Evolutionary conservation across 2,888 invertebrate species (phyloP).

Genomic region (Malthinus seriepunctatus): DNA sequence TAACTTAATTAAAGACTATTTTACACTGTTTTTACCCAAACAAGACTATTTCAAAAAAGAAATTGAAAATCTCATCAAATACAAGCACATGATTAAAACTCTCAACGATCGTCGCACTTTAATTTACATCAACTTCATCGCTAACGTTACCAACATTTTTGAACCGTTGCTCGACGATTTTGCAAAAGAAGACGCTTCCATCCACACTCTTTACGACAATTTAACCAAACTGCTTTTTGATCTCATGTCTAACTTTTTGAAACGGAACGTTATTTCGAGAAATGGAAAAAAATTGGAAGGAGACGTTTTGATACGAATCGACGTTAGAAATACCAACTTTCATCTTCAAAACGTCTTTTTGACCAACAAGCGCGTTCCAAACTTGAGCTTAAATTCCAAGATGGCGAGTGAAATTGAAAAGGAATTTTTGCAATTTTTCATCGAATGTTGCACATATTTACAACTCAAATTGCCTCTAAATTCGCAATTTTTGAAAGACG

Average conservation of each 20-base stretch:
- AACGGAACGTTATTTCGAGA: constrained; percentile 10
- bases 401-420: constrained; percentile 6
- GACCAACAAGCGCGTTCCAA: constrained; percentile 7
- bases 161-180: constrained; percentile 15
- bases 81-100: constrained; percentile 8
- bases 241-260: constrained; percentile 21
- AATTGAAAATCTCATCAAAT: constrained; percentile 14
- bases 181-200: constrained; percentile 5
- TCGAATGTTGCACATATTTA: constrained; percentile 17
- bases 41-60: constrained; percentile 18
- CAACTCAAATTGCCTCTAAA: constrained; percentile 17
- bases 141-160: constrained; percentile 9
- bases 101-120: constrained; percentile 16
- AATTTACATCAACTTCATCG: constrained; percentile 16
- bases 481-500: constrained; percentile 19
- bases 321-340: constrained; percentile 16
- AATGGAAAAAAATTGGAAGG: constrained; percentile 17
- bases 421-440: constrained; percentile 19
- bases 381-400: constrained; percentile 13
- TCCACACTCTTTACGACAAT: constrained; percentile 11
- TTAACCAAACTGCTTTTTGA: constrained; percentile 15
- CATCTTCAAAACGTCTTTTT: constrained; percentile 13
- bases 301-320: constrained; percentile 11
- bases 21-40: constrained; percentile 14
- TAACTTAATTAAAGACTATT: constrained; percentile 14